Percentiles rank a stretch among this genome's conserved stretches.
phyloP scores from a whole-genome alignment of 2,888 invertebrate genomes.

The Lasioglossum lativentre region DNA sequence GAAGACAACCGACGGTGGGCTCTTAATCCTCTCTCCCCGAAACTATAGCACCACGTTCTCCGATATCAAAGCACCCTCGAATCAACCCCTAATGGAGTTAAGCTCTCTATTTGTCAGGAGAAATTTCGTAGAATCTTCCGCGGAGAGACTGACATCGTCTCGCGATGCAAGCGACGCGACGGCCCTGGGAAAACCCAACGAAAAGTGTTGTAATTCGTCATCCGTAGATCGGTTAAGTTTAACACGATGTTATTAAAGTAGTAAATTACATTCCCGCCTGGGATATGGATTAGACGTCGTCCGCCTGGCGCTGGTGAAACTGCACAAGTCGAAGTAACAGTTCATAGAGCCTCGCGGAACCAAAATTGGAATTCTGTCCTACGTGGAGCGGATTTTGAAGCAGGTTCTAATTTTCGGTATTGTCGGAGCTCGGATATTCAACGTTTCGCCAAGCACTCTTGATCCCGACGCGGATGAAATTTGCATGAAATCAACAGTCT shows the following conservation, averaged over 20 bases:
- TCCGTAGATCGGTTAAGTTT: slow-evolving; percentile 5
- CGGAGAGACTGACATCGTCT: background rate
- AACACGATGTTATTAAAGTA: slow-evolving; percentile 14
- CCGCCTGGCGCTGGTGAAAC: background rate
- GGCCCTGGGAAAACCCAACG: background rate
- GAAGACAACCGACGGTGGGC: background rate
- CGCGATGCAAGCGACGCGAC: background rate
- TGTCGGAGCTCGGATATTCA: slow-evolving; percentile 1
- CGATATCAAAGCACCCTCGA: slow-evolving; percentile 11
- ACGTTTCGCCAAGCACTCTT: background rate
- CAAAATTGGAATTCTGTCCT: slow-evolving; percentile 14
- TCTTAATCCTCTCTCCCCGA: slow-evolving; percentile 1
- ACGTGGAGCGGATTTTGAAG: slow-evolving; percentile 6
- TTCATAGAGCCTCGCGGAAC: background rate
- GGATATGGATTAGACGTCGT: slow-evolving; percentile 15
- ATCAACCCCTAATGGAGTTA: slow-evolving; percentile 6
- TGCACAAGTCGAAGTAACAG: slow-evolving; percentile 12
- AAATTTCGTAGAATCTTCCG: slow-evolving; percentile 7
- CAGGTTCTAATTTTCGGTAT: background rate
- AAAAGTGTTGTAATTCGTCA: background rate
- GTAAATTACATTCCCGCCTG: slow-evolving; percentile 15
- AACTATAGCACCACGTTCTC: background rate
- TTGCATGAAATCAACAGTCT: too few relatives aligned
- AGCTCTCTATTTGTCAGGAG: slow-evolving; percentile 11
- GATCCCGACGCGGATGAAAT: background rate